These are phyloP conservation scores for Coturnix japonica DNA, from an alignment of 2,113 vertebrate species.

Conservation along the genomic window DNA sequence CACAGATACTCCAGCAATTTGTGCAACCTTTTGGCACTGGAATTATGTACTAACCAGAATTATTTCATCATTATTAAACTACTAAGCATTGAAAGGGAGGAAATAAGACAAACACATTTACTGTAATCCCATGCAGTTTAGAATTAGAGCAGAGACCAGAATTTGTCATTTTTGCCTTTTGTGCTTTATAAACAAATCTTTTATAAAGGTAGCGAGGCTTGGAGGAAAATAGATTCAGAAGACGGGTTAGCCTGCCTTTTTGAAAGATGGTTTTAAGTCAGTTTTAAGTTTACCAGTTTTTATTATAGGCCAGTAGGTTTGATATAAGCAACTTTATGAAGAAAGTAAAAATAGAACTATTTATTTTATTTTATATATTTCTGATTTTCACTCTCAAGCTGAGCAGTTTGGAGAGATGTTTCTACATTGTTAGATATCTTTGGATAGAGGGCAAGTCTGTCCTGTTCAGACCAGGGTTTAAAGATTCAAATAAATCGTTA, in stretches of 20 bases:
- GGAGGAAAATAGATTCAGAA: neutral
- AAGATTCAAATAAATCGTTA: too few relatives aligned
- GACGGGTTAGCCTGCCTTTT: neutral
- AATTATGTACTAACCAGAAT: conserved; percentile 71
- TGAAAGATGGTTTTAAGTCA: neutral
- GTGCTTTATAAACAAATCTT: conserved; percentile 36
- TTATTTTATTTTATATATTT: neutral
- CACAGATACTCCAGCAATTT: conserved; percentile 67
- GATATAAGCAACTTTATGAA: neutral
- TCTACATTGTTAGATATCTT: neutral
- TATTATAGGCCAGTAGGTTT: neutral
- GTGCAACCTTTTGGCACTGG: conserved; percentile 75
- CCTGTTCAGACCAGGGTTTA: too few relatives aligned
- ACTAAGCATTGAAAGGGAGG: conserved; percentile 20
- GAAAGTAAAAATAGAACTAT: neutral
- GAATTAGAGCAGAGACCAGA: conserved; percentile 50
- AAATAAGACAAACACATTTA: conserved; percentile 56
- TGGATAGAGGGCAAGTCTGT: too few relatives aligned
- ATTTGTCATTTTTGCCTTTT: conserved; percentile 39
- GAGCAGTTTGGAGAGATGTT: neutral
- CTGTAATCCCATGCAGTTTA: conserved; percentile 9
- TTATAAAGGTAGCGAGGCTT: conserved; percentile 1
- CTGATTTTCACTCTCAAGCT: neutral
- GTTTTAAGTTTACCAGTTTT: neutral
- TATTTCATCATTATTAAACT: conserved; percentile 74